Evolutionary conservation across 2,113 vertebrate species (phyloP).

Genomic region (Eudyptes chrysolophus): DNA sequence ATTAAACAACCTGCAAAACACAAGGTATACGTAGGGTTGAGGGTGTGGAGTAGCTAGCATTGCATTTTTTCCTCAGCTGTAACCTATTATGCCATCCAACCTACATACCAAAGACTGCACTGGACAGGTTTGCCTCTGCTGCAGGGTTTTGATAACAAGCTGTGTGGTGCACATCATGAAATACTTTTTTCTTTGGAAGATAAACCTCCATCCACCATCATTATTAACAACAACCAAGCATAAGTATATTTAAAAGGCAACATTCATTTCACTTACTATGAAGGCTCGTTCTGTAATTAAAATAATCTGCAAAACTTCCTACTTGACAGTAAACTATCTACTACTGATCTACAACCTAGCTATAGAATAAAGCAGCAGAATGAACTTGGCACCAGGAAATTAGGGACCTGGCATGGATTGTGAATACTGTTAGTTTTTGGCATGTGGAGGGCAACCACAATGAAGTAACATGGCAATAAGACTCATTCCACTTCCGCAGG

Average conservation of each 20-base stretch:
- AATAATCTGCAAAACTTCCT: neutral
- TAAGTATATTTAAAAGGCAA: neutral
- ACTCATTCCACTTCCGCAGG: neutral
- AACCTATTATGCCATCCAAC: neutral
- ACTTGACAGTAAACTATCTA: neutral
- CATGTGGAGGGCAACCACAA: accelerated
- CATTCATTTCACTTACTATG: neutral
- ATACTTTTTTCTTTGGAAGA: neutral
- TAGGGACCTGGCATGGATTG: no score
- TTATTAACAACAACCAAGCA: neutral
- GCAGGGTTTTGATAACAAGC: neutral
- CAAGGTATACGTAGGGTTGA: neutral
- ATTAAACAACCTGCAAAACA: neutral
- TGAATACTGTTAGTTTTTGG: neutral
- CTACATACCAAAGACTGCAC: neutral
- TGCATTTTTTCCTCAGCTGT: neutral
- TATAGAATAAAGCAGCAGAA: neutral
- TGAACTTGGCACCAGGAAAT: neutral
- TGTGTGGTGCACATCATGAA: neutral
- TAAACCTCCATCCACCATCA: neutral
- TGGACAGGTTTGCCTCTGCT: neutral
- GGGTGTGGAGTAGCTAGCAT: neutral
- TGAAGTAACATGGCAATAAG: neutral
- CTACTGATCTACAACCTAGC: neutral
- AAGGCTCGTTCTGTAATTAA: neutral